A percentile compares a stretch with the other conserved stretches of the same genome.
Evolutionary conservation across 2,888 invertebrate genomes (phyloP).

Genomic region (Conomelus anceps): DNA sequence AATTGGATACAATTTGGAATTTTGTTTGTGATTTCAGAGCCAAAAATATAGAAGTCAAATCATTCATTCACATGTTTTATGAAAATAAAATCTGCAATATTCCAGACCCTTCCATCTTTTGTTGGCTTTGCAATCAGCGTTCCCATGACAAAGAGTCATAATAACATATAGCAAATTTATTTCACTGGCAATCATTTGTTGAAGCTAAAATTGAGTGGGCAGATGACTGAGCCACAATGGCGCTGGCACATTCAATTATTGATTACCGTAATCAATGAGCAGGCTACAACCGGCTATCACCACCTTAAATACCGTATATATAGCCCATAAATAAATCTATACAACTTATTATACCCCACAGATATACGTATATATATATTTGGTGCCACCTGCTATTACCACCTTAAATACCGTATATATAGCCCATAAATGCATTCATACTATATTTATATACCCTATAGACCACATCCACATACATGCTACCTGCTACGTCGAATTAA

Average conservation of each 20-base stretch:
- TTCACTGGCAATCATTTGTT: neutral
- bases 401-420: neutral
- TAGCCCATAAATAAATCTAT: neutral
- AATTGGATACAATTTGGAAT: no score
- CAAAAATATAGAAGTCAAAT: no score
- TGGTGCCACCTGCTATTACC: no score
- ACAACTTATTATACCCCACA: neutral
- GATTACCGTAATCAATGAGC: neutral
- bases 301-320: neutral
- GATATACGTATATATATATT: neutral
- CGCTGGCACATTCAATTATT: neutral
- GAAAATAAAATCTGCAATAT: no score
- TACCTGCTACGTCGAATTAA: no score
- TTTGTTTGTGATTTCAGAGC: no score
- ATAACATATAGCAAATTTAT: neutral
- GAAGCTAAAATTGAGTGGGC: neutral
- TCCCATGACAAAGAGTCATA: neutral
- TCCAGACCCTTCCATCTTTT: neutral
- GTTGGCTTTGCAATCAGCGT: neutral
- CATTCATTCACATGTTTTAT: neutral
- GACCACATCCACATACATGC: neutral
- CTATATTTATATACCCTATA: neutral
- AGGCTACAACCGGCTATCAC: neutral
- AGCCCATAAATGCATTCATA: neutral
- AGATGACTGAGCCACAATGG: neutral